phyloP scores from a whole-genome alignment of 2,888 invertebrate genomes.

The Perizoma flavofasciatum region DNA sequence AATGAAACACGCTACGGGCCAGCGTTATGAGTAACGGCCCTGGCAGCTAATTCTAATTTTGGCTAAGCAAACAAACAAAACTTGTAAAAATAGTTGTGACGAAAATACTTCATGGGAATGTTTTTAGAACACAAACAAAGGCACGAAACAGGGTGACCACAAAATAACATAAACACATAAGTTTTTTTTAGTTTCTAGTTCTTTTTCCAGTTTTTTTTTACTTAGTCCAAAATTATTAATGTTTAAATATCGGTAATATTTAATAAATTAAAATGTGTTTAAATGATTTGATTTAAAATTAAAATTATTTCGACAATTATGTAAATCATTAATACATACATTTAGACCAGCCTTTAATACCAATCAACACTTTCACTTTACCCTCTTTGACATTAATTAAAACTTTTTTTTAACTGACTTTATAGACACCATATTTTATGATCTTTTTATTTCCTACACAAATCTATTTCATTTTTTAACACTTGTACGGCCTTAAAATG shows the following conservation, averaged over 20 bases:
- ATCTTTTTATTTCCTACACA: no score
- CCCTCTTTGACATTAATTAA: not conserved
- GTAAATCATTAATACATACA: no score
- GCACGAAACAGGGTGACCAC: conserved; percentile 22
- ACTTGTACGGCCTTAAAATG: no score
- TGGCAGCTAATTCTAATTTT: no score
- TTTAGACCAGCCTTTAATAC: conserved; percentile 1
- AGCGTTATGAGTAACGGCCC: not conserved
- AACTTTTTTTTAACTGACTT: no score
- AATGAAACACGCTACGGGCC: not conserved
- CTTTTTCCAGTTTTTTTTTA: not conserved
- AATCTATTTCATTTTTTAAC: no score
- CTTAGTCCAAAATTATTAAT: not conserved
- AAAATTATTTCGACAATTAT: no score
- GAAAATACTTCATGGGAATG: conserved; percentile 30
- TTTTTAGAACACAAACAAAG: conserved; percentile 13
- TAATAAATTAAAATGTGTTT: not conserved
- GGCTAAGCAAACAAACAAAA: not conserved
- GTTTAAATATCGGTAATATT: not conserved
- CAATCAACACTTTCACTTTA: not conserved
- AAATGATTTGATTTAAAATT: no score
- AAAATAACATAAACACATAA: not conserved
- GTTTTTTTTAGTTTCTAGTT: not conserved
- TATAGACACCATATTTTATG: no score
- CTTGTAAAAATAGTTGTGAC: conserved; percentile 24